Base-by-base conservation (phyloP, 2,888 invertebrate species). In the Drosophila trichaetosa region DNA sequence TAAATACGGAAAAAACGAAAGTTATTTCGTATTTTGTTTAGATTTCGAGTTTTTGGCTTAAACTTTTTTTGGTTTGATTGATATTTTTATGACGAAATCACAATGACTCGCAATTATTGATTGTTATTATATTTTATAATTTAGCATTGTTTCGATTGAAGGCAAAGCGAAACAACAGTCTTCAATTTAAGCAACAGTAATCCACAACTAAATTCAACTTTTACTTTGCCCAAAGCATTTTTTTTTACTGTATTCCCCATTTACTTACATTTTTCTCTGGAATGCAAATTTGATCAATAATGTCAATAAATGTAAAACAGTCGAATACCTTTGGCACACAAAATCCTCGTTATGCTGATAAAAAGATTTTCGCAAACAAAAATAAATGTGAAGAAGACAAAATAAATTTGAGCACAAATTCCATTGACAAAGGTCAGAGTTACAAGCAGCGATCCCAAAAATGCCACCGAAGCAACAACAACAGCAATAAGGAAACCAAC, bases 341-440 rank as follows among this genome's bases (percentile, higher is more conserved):
- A 66, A 76, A 58, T 60, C 33, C 80, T 80, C 48, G 59, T 68
- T 68, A 48, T 31, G 21, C 52, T 58, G 73, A 62, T 73, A 71
- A 65, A 65, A 80, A 68, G 58, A 67, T 72, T 80, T 80, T 61
- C 61, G 68, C 60, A 38, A 80, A 62, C 49, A 51, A 66, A 31
- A 68, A 52, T 21, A 56, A 56, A 51, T 33, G 8, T 54, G 53
- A 62, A 52, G 13, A 65, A 52, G 13, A 31, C 58, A 69, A 77
- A 46, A 58, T 60, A 60, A 59, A 69, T 60, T 63, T 59, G 49
- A 27, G 61, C 65, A 81, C 63, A 81, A 85, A 85, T 89, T 76
- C 85, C 85, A 78, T 87, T 89, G 89, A 84, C 83, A 85, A 85
- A 85, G 85, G 85, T 85, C 85, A 85, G 69, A 89, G 89, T 83